Conservation (phyloP, 2,113 vertebrate genomes). For the Notiomystis cincta region DNA sequence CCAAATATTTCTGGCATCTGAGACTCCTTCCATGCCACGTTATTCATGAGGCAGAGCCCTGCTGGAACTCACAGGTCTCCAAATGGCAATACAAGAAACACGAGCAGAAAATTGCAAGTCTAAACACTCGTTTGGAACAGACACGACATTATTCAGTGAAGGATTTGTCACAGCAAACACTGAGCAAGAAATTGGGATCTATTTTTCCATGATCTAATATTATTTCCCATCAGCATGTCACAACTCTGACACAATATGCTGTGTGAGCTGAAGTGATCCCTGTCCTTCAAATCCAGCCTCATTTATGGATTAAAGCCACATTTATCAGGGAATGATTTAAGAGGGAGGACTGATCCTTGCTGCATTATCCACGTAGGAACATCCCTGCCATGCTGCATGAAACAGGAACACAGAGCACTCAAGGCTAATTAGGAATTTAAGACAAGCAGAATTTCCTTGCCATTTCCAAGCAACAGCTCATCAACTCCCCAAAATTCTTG, state of each 20-base stretch:
- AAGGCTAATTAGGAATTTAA: not conserved
- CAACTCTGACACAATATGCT: not conserved
- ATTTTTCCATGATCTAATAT: not conserved
- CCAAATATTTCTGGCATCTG: not conserved
- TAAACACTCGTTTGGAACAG: not conserved
- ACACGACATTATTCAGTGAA: not conserved
- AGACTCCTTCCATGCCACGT: not conserved
- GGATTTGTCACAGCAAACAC: not conserved
- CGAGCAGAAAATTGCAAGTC: constrained; percentile 11
- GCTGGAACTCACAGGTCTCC: constrained; percentile 19
- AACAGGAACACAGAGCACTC: not conserved
- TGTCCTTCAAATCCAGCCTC: not conserved
- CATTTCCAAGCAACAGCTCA: not conserved
- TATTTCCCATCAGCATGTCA: not conserved
- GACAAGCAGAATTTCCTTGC: not conserved
- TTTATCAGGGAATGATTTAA: not conserved
- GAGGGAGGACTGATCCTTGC: not conserved
- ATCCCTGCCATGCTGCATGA: not conserved
- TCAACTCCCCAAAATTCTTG: not conserved
- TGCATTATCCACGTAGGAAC: not conserved
- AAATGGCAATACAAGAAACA: constrained; percentile 14
- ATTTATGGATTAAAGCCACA: not conserved
- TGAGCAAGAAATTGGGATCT: not conserved
- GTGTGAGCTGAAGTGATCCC: not conserved
- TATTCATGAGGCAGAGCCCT: not conserved